A percentile compares a stretch with the other conserved stretches of the same genome.
These are phyloP conservation scores for Nerophis ophidion DNA, from an alignment of 2,113 vertebrate genomes.

Conservation along the genomic window DNA sequence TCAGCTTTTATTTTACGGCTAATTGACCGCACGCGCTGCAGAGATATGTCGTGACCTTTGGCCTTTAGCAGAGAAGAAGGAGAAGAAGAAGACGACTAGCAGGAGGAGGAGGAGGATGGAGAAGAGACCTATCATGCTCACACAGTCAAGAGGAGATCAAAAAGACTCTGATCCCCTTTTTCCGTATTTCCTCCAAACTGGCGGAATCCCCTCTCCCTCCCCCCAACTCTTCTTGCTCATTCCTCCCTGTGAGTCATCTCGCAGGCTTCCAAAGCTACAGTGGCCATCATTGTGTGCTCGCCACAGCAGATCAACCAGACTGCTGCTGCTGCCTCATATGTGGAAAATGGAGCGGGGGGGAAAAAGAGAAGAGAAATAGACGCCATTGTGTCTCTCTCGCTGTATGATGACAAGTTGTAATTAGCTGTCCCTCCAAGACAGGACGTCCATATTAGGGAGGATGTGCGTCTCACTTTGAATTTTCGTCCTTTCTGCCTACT, in stretches of 20 bases:
- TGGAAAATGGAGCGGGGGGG: background rate
- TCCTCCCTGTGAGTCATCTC: slow-evolving; percentile 65
- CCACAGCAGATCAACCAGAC: slow-evolving; percentile 16
- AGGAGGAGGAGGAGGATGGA: slow-evolving; percentile 14
- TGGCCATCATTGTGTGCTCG: slow-evolving; percentile 63
- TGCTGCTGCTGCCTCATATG: slow-evolving; percentile 13
- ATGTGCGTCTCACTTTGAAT: slow-evolving; percentile 22
- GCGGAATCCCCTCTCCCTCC: slow-evolving; percentile 9
- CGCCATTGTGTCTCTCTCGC: slow-evolving; percentile 13
- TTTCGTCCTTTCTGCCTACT: slow-evolving; percentile 18
- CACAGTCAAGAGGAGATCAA: slow-evolving; percentile 49
- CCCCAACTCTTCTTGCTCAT: slow-evolving; percentile 44
- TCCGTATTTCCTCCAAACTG: slow-evolving; percentile 41
- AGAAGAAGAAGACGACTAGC: slow-evolving; percentile 6
- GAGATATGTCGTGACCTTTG: slow-evolving; percentile 22
- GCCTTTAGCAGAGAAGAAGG: slow-evolving; percentile 27
- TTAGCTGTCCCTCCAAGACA: slow-evolving; percentile 48
- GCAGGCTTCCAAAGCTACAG: slow-evolving; percentile 65
- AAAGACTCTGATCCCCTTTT: slow-evolving; percentile 37
- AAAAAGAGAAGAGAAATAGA: background rate
- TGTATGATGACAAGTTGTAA: slow-evolving; percentile 44
- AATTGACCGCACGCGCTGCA: background rate
- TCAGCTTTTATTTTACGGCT: background rate
- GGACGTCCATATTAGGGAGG: slow-evolving; percentile 31
- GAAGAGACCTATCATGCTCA: slow-evolving; percentile 36